Evolutionary conservation across 2,113 vertebrate species (phyloP), one percentile per base, ranked within the genome.

Genomic region (Eulemur rufifrons): DNA sequence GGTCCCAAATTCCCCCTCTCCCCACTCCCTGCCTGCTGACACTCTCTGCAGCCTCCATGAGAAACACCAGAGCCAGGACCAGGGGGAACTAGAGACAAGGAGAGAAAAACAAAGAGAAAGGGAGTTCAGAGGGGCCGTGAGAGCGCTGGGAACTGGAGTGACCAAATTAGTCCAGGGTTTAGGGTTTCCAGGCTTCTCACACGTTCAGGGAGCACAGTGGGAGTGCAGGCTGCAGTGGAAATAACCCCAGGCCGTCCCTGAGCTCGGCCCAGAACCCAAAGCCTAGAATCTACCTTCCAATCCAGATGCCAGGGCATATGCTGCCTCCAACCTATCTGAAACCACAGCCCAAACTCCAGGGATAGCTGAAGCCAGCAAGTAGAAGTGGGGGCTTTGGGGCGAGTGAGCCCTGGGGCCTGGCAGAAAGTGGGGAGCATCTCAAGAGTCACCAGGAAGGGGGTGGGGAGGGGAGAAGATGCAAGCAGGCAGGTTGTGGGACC

Each of bases 151-250:
- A 95, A 89, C 10, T 3, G 47, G 80, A 96, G 91, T 91, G 83
- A 96, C 95, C 83, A 96, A 96, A 95, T 96, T 59, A 94, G 96
- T 93, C 68, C 91, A 83, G 82, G 85, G 91, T 94, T 95, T 95
- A 92, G 96, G 73, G 82, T 92, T 96, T 96, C 91, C 77, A 68
- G 82, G 71, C 81, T 90, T 94, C 74, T 94, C 50, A 47, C 64
- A 39, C 56, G 61, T 88, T 90, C 71, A 77, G 82, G 61, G 45
- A 76, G 39, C 89, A 56, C 88, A 61, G 87, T 61, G 89, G 64
- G 69, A 56, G 73, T 12, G 34, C 80, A 69, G 63, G 61, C 68
- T 47, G 8, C 8, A 29, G 69, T 0, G n/a, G 88, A 87, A 95
- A 86, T 66, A 76, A 83, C 82, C 54, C 61, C 37, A 39, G 77